Percentiles rank a stretch among this genome's conserved stretches.
Conservation (phyloP, 2,888 invertebrate species). For the Auanema freiburgensis region DNA sequence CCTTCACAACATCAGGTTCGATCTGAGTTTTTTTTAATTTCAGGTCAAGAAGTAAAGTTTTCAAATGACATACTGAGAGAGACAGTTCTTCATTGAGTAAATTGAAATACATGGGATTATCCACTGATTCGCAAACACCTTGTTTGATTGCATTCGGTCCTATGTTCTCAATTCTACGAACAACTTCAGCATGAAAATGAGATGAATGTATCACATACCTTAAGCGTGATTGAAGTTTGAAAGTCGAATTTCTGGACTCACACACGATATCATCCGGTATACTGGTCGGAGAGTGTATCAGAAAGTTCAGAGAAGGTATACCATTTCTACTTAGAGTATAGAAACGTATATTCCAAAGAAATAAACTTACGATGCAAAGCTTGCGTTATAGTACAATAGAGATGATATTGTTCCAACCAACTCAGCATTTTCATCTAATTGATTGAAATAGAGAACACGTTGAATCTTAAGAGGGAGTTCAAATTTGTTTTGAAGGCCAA, state of each 20-base stretch:
- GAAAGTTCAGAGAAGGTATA: constrained; percentile 12
- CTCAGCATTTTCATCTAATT: no score
- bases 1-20: background rate
- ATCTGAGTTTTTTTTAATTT: constrained; percentile 9
- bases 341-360: no score
- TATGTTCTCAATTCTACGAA: background rate
- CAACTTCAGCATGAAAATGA: no score
- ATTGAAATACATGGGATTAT: constrained; percentile 11
- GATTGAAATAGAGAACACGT: no score
- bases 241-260: constrained; percentile 7
- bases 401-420: no score
- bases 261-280: constrained; percentile 9
- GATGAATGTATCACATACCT: no score
- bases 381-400: no score
- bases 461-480: no score
- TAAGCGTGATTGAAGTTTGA: constrained; percentile 5
- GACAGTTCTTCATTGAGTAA: constrained; percentile 11
- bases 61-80: background rate
- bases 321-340: constrained; percentile 1
- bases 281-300: constrained; percentile 2
- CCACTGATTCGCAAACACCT: constrained; percentile 13
- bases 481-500: no score
- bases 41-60: background rate
- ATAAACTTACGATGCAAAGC: no score
- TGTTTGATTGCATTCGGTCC: constrained; percentile 8